Evolutionary conservation across 1,140 invertebrate genomes (phyloP), one percentile per base, ranked within the genome.

Genomic region (Thaumatotibia leucotreta): DNA sequence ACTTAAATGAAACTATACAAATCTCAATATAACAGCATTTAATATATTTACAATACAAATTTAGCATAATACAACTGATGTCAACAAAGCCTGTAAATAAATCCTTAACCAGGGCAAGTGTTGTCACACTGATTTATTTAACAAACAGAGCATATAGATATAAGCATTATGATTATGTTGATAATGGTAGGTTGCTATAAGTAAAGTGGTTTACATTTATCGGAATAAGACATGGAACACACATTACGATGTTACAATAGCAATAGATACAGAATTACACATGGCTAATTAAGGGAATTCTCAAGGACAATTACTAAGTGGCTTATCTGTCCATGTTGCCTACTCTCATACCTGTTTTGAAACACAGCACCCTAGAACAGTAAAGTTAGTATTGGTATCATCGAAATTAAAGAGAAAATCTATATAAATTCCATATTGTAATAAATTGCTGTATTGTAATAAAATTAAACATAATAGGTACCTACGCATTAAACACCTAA

Each of bases 41-140:
- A 45, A 45, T 45, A 45, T 45, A 45, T 45, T 45, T 45, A 45
- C 39, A 45, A 45, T 45, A 45, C 39, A 45, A 45, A 45, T 45
- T 45, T 45, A 45, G 39, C 39, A 20, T 45, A n/a, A n/a, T 45
- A 45, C 39, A 45, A 45, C 39, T 45, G 20, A 17, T 20, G 17
- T 45, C 39, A 45, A 45, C 39, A 45, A 45, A 45, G 39, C 39
- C 39, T 20, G 39, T 45, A 45, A 45, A 45, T 45, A 45, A 45
- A 45, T 29, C 39, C 39, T 39, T 39, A 45, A 45, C 39, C 39
- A 45, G 39, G 39, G 17, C 39, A 45, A 20, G 39, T 20, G 39
- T 45, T 45, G 17, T 45, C 39, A 45, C 35, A 39, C 39, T 45
- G 20, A 45, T 45, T 45, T 45, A 2, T 45, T 45, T n/a, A 45